Conservation (phyloP, 1,140 invertebrate species). For the Phthorimaea operculella region DNA sequence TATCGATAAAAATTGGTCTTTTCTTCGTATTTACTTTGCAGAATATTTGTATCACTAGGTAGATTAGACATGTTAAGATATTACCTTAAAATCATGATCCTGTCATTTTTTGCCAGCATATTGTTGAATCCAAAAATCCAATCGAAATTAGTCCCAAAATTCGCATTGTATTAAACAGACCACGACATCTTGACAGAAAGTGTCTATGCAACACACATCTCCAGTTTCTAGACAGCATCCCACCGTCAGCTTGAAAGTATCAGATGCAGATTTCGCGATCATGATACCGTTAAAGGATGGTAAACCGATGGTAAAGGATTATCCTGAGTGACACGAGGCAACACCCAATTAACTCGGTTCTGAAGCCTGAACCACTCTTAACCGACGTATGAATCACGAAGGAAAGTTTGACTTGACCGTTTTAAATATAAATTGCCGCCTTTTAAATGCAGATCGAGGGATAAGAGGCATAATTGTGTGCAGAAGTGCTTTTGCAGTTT, state of each 20-base stretch:
- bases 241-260: slow-evolving; percentile 12
- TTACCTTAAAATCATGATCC: too few species aligned
- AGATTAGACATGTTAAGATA: too few species aligned
- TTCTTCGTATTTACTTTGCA: too few species aligned
- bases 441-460: slow-evolving; percentile 4
- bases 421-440: slow-evolving; percentile 4
- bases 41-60: too few species aligned
- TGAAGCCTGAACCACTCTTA: slow-evolving; percentile 24
- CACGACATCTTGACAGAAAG: too few species aligned
- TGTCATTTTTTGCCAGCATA: too few species aligned
- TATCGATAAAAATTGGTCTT: too few species aligned
- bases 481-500: neutral
- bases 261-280: slow-evolving; percentile 30
- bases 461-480: neutral
- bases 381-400: slow-evolving; percentile 14
- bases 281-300: slow-evolving; percentile 42
- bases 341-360: slow-evolving; percentile 43
- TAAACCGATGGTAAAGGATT: slow-evolving; percentile 29
- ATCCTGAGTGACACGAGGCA: slow-evolving; percentile 38
- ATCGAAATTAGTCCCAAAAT: too few species aligned
- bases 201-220: too few species aligned
- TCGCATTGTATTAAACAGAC: too few species aligned
- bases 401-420: slow-evolving; percentile 1
- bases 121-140: too few species aligned
- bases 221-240: too few species aligned